Base-by-base conservation (phyloP, 2,888 invertebrate genomes). In the Cordilura impudica region DNA sequence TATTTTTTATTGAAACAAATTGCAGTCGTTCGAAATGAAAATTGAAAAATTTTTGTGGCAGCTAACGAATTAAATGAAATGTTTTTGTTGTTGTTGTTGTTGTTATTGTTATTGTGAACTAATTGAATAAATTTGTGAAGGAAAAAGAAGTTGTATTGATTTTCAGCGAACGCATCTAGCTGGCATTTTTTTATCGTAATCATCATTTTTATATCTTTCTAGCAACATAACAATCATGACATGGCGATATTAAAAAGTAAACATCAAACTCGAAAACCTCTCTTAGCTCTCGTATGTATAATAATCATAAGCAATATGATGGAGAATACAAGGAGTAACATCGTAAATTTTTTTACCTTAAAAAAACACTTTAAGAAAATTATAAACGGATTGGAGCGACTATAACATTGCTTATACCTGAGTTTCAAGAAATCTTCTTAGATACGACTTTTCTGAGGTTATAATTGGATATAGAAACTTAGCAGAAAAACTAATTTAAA, bases 1-100 rank as follows among this genome's bases (percentile, higher is more conserved):
- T 4, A n/a, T n/a, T 39, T 69, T 63, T 75, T 75, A 54, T 63
- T 61, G 16, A 60, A 61, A 61, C 74, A 61, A 75, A 75, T 69
- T 75, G n/a, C 35, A 39, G 10, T 39, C 31, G 35, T 12, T 12
- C n/a, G 35, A 39, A 39, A 39, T 39, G n/a, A 39, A 39, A n/a
- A 39, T 39, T 39, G 4, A n/a, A 39, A 39, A 39, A 39, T 39
- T 39, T 31, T 39, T 39, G 14, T 39, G 35, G 2, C 35, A 35
- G 12, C 12, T 35, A 35, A 35, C 35, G 35, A 35, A 35, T 35
- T 35, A 39, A 39, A 39, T 39, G 51, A 51, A 70, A 63, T 72
- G 45, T 35, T 29, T 54, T 67, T 39, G 4, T 23, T 35, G n/a
- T 39, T 39, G 7, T 7, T 21, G 47, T 49, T 31, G 1, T 26